Conservation (phyloP, 1,140 invertebrate genomes). For the Steinernema feltiae region DNA sequence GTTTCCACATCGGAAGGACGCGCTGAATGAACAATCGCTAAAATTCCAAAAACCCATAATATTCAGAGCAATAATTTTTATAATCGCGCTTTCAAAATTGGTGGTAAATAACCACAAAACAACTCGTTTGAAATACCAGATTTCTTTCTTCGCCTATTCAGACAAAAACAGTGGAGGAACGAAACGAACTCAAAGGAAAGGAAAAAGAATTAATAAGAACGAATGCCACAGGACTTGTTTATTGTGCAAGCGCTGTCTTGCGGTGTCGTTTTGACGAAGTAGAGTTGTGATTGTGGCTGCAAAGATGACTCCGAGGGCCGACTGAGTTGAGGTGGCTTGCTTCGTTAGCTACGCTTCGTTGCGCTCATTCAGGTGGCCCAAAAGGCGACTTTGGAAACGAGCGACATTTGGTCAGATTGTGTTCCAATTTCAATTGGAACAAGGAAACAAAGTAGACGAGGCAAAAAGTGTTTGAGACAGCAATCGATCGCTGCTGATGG, state of each 20-base stretch:
- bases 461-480: not conserved
- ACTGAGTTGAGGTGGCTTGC: not conserved
- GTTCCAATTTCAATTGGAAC: not conserved
- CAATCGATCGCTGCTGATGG: constrained; percentile 7
- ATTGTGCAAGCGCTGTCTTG: not conserved
- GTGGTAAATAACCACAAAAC: no score
- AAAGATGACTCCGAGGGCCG: not conserved
- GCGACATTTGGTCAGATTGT: not conserved
- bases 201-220: not conserved
- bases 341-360: not conserved
- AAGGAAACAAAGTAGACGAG: not conserved
- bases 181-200: not conserved
- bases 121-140: no score
- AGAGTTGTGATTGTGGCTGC: not conserved
- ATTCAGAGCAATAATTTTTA: no score
- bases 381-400: no score
- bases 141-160: not conserved
- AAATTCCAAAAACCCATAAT: no score
- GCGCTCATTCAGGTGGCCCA: not conserved
- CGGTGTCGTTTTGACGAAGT: not conserved
- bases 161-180: not conserved
- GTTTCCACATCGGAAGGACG: no score
- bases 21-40: no score
- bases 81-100: no score
- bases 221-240: not conserved